Evolutionary conservation across 2,888 invertebrate species (phyloP), one percentile per base, ranked within the genome.

Genomic region (Troides aeacus): DNA sequence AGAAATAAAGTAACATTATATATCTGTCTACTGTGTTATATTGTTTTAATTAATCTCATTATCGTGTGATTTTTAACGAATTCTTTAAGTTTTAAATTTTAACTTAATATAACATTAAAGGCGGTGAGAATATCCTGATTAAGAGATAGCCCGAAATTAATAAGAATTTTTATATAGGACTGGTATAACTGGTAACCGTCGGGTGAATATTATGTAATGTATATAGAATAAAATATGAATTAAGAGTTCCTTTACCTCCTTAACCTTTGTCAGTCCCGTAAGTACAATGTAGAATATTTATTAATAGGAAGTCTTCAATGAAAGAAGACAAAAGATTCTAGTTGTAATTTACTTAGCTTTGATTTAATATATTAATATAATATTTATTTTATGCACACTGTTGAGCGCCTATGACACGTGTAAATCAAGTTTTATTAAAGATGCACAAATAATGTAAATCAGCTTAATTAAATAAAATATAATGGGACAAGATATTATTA

Each of bases 401-500:
- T 53, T 50, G 2, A 18, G 18, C 5, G 50, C 15, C 12, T 50
- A 50, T 50, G 6, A 5, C 53, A 8, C 53, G 53, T 53, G 39
- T 58, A 58, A 58, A 58, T 58, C 57, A 58, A n/a, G 57, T 58
- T 2, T 56, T 21, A 36, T 53, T 24, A 24, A 56, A 15, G 61
- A 69, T 69, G 64, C 61, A 60, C 64, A 53, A 39, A 24, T 39
- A 64, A 60, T 60, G 64, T 50, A 59, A 68, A 68, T 68, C 58
- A 12, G 24, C 3, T 42, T 63, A 68, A 61, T 69, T 69, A 56
- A 69, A 69, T 69, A 61, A 64, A 50, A 68, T 60, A 53, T 65
- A 69, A 69, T 69, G 64, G 64, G 64, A 42, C 64, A 62, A 61
- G 64, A n/a, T 62, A 56, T 57, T 65, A 56, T 56, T 64, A 69